Conservation (phyloP, 2,888 invertebrate species). For the Ophion obscuratus region DNA sequence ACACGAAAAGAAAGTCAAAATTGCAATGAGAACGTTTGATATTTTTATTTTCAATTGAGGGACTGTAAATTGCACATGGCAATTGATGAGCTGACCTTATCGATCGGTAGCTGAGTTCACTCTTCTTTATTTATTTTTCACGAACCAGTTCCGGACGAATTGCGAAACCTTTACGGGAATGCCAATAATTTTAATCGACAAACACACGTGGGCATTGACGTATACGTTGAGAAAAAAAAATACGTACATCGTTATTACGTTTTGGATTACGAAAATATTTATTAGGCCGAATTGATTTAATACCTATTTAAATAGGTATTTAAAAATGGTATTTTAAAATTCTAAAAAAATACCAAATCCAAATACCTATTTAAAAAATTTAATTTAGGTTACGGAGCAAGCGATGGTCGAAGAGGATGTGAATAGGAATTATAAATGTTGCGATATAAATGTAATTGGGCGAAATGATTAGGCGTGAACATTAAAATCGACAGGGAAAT, state of each 20-base stretch:
- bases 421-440: too few species aligned
- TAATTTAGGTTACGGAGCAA: too few species aligned
- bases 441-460: too few species aligned
- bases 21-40: not conserved
- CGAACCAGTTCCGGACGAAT: not conserved
- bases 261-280: not conserved
- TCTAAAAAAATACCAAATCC: too few species aligned
- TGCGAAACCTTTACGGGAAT: not conserved
- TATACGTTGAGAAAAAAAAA: not conserved
- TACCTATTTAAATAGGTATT: too few species aligned
- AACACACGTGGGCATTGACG: not conserved
- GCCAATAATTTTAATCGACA: not conserved
- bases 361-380: too few species aligned
- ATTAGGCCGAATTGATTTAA: too few species aligned
- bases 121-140: not conserved
- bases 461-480: too few species aligned
- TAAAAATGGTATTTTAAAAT: too few species aligned
- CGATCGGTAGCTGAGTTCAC: not conserved
- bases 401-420: too few species aligned
- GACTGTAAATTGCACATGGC: not conserved
- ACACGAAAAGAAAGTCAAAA: not conserved
- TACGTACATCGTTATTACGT: not conserved
- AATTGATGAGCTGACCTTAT: not conserved
- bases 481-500: too few species aligned
- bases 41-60: not conserved